Evolutionary conservation across 2,797 vertebrate species (phyloP).

Genomic region (Rousettus madagascariensis): DNA sequence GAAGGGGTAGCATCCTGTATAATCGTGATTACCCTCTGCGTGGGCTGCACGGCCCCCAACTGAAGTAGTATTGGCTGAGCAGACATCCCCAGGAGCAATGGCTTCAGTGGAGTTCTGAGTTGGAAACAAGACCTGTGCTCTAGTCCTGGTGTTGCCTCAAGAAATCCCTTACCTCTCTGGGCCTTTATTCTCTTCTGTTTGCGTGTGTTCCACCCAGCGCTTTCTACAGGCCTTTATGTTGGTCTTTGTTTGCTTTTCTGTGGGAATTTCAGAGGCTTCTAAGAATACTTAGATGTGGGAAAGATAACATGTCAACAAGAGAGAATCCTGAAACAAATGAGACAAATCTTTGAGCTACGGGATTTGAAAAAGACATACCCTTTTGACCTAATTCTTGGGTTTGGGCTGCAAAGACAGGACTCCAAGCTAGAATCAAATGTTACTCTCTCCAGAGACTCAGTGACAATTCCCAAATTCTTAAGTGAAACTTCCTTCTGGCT

Average conservation of each 20-base stretch:
- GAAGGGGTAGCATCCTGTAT: background rate
- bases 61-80: background rate
- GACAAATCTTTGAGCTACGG: background rate
- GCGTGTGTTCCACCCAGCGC: background rate
- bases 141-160: background rate
- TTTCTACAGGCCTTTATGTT: background rate
- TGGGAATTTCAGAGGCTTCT: constrained; percentile 19
- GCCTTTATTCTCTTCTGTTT: background rate
- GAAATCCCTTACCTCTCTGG: background rate
- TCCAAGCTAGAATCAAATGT: background rate
- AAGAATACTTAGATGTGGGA: background rate
- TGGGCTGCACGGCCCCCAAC: background rate
- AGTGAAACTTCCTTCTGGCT: background rate
- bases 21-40: background rate
- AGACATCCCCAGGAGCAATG: background rate
- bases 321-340: constrained; percentile 1
- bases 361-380: background rate
- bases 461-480: background rate
- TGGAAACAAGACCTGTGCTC: background rate
- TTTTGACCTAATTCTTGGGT: constrained; percentile 42
- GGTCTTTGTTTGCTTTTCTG: background rate
- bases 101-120: background rate
- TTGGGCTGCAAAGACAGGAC: background rate
- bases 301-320: background rate
- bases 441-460: background rate